Conservation (phyloP, 2,888 invertebrate species). For the Mantis religiosa region DNA sequence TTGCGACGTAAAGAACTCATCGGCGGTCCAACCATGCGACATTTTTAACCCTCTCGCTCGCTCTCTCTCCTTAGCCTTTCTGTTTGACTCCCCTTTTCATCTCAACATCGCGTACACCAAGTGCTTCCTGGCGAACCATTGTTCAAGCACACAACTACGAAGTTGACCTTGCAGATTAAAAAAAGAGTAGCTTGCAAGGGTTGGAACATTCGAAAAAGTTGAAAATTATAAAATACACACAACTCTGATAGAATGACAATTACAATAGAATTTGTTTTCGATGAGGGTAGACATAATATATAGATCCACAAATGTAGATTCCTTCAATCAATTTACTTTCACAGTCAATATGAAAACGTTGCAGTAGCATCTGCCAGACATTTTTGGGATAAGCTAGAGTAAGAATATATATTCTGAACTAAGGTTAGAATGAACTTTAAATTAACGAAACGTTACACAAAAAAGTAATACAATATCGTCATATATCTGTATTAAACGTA, state of each 20-base stretch:
- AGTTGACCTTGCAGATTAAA: background rate
- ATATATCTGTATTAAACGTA: too few species aligned
- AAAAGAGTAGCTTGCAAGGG: background rate
- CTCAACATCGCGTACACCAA: background rate
- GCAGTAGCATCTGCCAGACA: too few species aligned
- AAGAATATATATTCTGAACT: too few species aligned
- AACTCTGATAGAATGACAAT: background rate
- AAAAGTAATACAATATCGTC: too few species aligned
- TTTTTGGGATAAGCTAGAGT: too few species aligned
- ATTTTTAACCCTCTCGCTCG: background rate
- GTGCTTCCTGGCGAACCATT: background rate
- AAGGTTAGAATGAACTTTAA: too few species aligned
- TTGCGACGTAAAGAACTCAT: background rate
- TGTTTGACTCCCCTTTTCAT: background rate
- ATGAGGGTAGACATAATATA: background rate
- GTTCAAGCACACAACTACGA: background rate
- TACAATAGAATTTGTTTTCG: background rate
- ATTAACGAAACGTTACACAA: too few species aligned
- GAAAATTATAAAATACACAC: background rate
- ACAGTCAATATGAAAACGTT: too few species aligned
- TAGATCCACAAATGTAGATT: background rate
- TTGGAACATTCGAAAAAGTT: background rate
- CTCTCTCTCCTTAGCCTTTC: background rate
- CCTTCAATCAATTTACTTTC: background rate
- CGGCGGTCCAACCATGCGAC: background rate